Evolutionary conservation across 2,797 vertebrate genomes (phyloP), one percentile per base, ranked within the genome.

Genomic region (Siniperca scherzeri): DNA sequence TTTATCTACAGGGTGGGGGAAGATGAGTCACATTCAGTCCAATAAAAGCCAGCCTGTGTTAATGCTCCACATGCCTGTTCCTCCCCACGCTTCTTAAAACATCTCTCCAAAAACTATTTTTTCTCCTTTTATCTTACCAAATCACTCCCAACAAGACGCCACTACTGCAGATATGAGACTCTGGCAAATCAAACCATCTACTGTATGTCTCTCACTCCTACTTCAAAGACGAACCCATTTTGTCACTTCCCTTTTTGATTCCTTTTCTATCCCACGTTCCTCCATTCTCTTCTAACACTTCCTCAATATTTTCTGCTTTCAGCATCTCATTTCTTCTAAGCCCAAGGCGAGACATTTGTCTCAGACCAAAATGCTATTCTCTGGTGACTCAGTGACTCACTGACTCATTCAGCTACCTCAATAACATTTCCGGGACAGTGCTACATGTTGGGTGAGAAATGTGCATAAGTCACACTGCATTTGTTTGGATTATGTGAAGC

Each of bases 1-100:
- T 94, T 90, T 92, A 88, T 92, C 78, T 90, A 83, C 78, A 72
- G 90, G 81, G 92, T 42, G 81, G 88, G 50, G 74, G 70, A 80
- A 76, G 83, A 90, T 90, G 90, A 93, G 90, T 93, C 89, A 92
- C 75, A 90, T 75, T 55, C 48, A 83, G 80, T 52, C 80, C 73
- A 85, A 70, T 88, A 84, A 89, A 84, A 89, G 55, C 38, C 67
- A 80, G 75, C 50, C 60, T 70, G 65, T 50, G 76, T 83, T 72
- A 69, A 14, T 27, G 48, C 73, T 82, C 74, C 60, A 11, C 27
- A 36, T 68, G 67, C 19, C 60, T 79, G 77, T 67, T 76, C 73
- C 76, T 84, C 83, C 77, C 50, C 44, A 70, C 2, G 61, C 68
- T 71, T 82, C 69, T 83, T 11, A 70, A 81, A 84, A 80, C 64